Evolutionary conservation across 92 coral and sea anemone genomes (phyloP).

Genomic region (Desmophyllum pertusum): DNA sequence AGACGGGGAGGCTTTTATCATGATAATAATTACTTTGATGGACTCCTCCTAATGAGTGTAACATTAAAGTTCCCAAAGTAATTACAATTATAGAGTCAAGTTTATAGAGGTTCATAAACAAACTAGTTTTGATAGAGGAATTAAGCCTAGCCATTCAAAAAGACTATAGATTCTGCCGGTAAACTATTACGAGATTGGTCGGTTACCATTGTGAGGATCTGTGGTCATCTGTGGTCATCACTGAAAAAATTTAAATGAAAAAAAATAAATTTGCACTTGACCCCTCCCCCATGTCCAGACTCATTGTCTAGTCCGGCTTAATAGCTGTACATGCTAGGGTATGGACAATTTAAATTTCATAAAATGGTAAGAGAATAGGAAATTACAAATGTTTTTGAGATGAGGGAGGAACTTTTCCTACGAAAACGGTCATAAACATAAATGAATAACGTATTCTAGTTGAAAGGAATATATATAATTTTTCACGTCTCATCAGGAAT

Average conservation of each 20-base stretch:
- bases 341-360: background rate
- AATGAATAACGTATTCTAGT: too few species aligned
- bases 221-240: too few species aligned
- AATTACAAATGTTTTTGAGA: background rate
- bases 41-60: background rate
- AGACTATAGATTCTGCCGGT: background rate
- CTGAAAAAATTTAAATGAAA: too few species aligned
- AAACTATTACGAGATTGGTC: background rate
- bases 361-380: background rate
- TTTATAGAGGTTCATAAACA: background rate
- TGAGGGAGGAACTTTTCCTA: background rate
- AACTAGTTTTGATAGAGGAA: background rate
- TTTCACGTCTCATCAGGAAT: too few species aligned
- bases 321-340: background rate
- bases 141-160: background rate
- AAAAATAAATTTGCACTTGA: background rate
- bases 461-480: too few species aligned
- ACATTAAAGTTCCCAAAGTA: background rate
- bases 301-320: background rate
- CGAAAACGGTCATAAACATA: background rate
- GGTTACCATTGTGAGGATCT: background rate
- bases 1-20: background rate
- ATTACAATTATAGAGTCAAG: background rate
- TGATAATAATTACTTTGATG: background rate
- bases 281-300: background rate